Evolutionary conservation across 2,888 invertebrate genomes (phyloP), one percentile per base, ranked within the genome.

Genomic region (Tachina lurida): DNA sequence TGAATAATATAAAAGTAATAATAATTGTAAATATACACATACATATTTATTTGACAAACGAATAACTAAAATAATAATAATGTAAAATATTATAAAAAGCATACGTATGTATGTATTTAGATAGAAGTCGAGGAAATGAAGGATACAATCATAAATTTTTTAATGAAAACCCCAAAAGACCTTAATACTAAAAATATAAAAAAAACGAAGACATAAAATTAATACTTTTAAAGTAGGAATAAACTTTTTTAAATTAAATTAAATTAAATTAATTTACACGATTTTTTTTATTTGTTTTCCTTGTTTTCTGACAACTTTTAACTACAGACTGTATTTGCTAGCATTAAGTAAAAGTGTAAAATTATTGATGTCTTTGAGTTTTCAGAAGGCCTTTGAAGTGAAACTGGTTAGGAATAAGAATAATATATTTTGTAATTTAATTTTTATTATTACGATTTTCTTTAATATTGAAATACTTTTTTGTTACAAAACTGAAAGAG

Each of bases 91-190:
- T 60, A 73, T 80, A 77, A 83, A 70, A 68, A 67, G 73, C 67
- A 71, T 56, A 54, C 31, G 31, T 31, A 80, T 49, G 31, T 31
- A 80, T 49, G 63, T 83, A 81, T 67, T 78, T 89, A 90, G 91
- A 89, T 90, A 90, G 91, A 88, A 88, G 88, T 63, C 39, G 19
- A 60, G 88, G 87, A 84, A 88, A 88, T 87, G 63, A 78, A 87
- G 82, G 75, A 80, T 82, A 87, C 78, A 87, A 83, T 85, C 75
- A 84, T 73, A 75, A 52, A 17, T 79, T 78, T 63, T 70, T 63
- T 65, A 62, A 71, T 75, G 45, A 52, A 47, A 12, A 15, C n/a
- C 3, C 9, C 10, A 76, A 68, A 80, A 76, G 67, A 70, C 43
- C 73, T 67, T 62, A 68, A 17, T 70, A 75, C 43, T 75, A 39